phyloP scores from a whole-genome alignment of 37 sponge, comb jelly and placozoan species.

The Halisarca cf. caerulea region DNA sequence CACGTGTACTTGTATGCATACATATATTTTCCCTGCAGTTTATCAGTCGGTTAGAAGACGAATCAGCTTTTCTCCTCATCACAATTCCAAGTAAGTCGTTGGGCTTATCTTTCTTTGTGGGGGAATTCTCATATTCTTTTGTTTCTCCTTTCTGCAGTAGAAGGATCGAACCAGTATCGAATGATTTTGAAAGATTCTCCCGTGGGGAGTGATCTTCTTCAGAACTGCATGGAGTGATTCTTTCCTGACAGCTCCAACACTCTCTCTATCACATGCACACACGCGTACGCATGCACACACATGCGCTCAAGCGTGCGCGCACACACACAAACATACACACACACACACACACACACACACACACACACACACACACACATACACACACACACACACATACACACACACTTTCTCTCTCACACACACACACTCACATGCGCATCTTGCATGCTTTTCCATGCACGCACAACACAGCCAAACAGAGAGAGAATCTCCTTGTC shows the following conservation, averaged over 20 bases:
- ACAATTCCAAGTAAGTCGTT: not conserved
- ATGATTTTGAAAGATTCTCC: not conserved
- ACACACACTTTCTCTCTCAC: too few relatives aligned
- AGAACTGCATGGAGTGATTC: too few relatives aligned
- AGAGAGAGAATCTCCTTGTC: too few relatives aligned
- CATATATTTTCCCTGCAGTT: not conserved
- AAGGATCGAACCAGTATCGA: slow-evolving; percentile 16
- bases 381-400: too few relatives aligned
- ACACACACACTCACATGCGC: too few relatives aligned
- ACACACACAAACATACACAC: not conserved
- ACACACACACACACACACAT: too few relatives aligned
- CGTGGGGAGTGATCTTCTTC: too few relatives aligned
- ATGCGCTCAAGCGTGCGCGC: not conserved
- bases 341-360: not conserved
- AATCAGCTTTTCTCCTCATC: slow-evolving; percentile 14
- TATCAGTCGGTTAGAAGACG: not conserved
- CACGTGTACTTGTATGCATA: not conserved
- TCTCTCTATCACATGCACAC: too few relatives aligned
- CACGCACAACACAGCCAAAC: not conserved
- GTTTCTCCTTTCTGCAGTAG: not conserved
- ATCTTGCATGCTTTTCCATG: too few relatives aligned
- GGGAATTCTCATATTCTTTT: too few relatives aligned
- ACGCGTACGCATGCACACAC: not conserved
- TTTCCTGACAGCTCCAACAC: too few relatives aligned
- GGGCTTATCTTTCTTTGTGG: too few relatives aligned